Evolutionary conservation across 2,888 invertebrate species (phyloP).

Genomic region (Autographa gamma): DNA sequence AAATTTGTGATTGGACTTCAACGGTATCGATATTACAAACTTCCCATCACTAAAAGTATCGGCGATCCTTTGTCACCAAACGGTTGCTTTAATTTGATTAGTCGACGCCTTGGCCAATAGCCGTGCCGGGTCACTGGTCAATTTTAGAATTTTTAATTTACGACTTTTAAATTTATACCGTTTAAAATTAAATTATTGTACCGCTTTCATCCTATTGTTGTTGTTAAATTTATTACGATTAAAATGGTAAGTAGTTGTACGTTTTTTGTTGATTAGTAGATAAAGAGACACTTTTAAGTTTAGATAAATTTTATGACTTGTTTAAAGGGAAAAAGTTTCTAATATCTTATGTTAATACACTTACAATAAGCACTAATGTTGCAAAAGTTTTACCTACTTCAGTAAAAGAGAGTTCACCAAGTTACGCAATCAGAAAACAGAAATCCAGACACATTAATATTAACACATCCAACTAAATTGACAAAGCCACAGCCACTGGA

Average conservation of each 20-base stretch:
- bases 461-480: slow-evolving; percentile 25
- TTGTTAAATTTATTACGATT: slow-evolving; percentile 9
- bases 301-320: too few relatives aligned
- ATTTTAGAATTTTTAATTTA: slow-evolving; percentile 82
- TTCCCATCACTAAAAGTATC: slow-evolving; percentile 66
- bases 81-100: slow-evolving; percentile 84
- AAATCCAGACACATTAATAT: slow-evolving; percentile 5
- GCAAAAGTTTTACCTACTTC: too few relatives aligned
- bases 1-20: too few relatives aligned
- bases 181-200: slow-evolving; percentile 75
- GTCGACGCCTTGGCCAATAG: slow-evolving; percentile 71
- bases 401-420: background rate
- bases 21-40: slow-evolving; percentile 38
- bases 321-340: too few relatives aligned
- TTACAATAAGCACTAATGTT: too few relatives aligned
- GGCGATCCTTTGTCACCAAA: slow-evolving; percentile 75
- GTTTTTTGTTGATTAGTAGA: background rate
- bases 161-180: slow-evolving; percentile 77
- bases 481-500: slow-evolving; percentile 49
- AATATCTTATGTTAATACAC: too few relatives aligned
- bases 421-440: background rate
- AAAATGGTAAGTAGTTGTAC: background rate
- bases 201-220: slow-evolving; percentile 16
- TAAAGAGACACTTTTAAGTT: background rate
- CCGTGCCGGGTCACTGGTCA: slow-evolving; percentile 75